phyloP scores from a whole-genome alignment of 2,113 vertebrate species.

The Cyprinus carpio region DNA sequence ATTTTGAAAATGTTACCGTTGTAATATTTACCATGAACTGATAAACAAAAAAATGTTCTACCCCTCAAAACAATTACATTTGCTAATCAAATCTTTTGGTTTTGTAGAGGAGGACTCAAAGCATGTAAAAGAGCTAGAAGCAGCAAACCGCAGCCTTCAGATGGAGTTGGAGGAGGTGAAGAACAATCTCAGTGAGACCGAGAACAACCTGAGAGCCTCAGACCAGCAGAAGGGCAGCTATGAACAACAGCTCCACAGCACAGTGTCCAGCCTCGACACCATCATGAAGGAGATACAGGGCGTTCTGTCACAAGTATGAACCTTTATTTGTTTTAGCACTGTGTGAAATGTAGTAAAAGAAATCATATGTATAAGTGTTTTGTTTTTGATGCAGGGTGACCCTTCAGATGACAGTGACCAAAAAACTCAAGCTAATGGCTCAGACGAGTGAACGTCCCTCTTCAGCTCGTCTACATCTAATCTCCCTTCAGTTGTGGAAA shows the following conservation, averaged over 20 bases:
- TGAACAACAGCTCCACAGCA: slow-evolving; percentile 84
- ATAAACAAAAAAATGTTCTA: too few species aligned
- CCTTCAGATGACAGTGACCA: slow-evolving; percentile 78
- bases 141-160: slow-evolving; percentile 81
- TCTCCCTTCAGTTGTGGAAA: slow-evolving; percentile 47
- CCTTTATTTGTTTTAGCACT: neutral
- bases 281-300: slow-evolving; percentile 88
- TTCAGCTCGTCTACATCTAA: neutral
- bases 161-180: slow-evolving; percentile 88
- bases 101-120: slow-evolving; percentile 86
- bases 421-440: slow-evolving; percentile 88
- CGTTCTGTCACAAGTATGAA: slow-evolving; percentile 84
- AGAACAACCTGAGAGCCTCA: slow-evolving; percentile 80
- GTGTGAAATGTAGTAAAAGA: neutral
- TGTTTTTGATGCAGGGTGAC: slow-evolving; percentile 68
- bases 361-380: neutral
- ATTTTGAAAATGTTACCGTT: neutral
- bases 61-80: neutral
- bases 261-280: slow-evolving; percentile 81
- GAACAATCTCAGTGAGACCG: slow-evolving; percentile 80
- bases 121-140: slow-evolving; percentile 84
- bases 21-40: neutral
- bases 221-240: slow-evolving; percentile 86
- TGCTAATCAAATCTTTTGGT: neutral
- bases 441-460: slow-evolving; percentile 69